A percentile compares a stretch with the other conserved stretches of the same genome.
These are phyloP conservation scores for Callipepla californica DNA, from an alignment of 2,113 vertebrate genomes.

Conservation along the genomic window DNA sequence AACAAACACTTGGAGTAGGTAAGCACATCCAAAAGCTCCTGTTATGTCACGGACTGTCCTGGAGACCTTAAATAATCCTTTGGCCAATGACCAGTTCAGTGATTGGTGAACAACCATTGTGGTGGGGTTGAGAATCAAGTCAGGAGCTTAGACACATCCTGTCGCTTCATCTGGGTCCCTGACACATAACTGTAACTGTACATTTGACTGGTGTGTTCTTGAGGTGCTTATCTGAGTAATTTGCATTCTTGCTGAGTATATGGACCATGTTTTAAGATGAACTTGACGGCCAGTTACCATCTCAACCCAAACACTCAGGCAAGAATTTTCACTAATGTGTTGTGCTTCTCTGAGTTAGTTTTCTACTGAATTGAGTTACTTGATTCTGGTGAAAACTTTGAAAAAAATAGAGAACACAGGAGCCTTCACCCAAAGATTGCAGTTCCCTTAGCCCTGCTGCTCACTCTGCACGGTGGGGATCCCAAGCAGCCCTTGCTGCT, in stretches of 20 bases:
- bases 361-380: not conserved
- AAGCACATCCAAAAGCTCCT: not conserved
- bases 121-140: not conserved
- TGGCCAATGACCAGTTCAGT: not conserved
- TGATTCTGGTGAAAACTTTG: not conserved
- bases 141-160: not conserved
- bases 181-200: not conserved
- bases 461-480: not conserved
- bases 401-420: not conserved
- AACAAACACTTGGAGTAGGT: not conserved
- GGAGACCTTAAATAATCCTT: not conserved
- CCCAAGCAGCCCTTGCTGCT: not conserved
- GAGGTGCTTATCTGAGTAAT: not conserved
- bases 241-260: not conserved
- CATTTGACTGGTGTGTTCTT: not conserved
- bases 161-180: not conserved
- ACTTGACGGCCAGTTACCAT: not conserved
- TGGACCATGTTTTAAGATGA: not conserved
- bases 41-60: not conserved
- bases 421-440: fast-evolving
- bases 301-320: not conserved
- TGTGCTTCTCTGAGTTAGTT: not conserved
- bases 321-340: not conserved
- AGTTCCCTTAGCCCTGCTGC: not conserved
- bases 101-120: no score